Evolutionary conservation across 1,140 invertebrate genomes (phyloP).

Genomic region (Sipha flava): DNA sequence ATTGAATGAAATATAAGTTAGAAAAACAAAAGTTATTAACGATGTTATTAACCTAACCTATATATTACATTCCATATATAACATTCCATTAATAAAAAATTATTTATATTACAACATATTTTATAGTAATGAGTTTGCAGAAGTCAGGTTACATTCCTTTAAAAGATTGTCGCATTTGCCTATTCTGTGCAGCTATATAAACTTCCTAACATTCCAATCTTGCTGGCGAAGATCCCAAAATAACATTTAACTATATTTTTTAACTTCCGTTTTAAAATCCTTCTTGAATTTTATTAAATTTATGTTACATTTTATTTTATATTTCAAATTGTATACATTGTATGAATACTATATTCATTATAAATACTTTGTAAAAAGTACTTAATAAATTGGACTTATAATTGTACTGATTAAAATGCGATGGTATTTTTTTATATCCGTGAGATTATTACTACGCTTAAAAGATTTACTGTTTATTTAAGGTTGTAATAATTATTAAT

Average conservation of each 20-base stretch:
- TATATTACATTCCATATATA: background rate
- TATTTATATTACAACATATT: background rate
- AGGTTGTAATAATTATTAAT: too few relatives aligned
- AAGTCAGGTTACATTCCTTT: background rate
- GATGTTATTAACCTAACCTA: too few relatives aligned
- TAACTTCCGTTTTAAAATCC: background rate
- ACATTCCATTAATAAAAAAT: background rate
- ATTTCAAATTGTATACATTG: background rate
- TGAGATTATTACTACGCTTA: too few relatives aligned
- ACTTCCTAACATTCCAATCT: background rate
- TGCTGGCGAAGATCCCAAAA: background rate
- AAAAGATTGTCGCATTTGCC: background rate
- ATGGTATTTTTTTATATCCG: too few relatives aligned
- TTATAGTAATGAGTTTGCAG: background rate
- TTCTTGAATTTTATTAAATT: background rate
- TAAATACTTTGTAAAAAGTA: too few relatives aligned
- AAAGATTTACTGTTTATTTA: too few relatives aligned
- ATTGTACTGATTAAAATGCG: too few relatives aligned
- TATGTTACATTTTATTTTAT: background rate
- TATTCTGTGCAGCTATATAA: background rate
- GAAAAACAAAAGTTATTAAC: too few relatives aligned
- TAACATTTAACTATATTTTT: background rate
- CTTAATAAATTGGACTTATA: too few relatives aligned
- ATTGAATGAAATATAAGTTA: background rate
- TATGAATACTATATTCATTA: too few relatives aligned